Evolutionary conservation across 2,113 vertebrate species (phyloP).

Genomic region (Cynopterus brachyotis): DNA sequence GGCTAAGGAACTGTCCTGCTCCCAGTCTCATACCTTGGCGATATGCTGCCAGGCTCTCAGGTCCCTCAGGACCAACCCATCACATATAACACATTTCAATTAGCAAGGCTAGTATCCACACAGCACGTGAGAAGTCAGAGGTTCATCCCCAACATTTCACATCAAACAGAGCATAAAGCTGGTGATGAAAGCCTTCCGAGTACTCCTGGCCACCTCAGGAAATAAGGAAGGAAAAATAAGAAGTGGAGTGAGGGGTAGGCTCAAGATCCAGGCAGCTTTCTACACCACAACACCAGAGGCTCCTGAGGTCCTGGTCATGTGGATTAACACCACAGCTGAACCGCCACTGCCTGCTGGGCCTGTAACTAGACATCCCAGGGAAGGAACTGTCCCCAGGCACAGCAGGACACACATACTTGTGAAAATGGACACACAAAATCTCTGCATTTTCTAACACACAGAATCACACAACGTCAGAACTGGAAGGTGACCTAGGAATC

Average conservation of each 20-base stretch:
- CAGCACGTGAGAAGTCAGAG: background rate
- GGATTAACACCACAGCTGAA: background rate
- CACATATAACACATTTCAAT: background rate
- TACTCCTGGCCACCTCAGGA: background rate
- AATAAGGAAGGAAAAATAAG: background rate
- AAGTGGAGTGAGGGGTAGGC: too few species aligned
- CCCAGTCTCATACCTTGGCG: background rate
- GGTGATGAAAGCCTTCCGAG: accelerated
- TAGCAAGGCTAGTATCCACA: background rate
- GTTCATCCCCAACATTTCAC: background rate
- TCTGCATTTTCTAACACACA: background rate
- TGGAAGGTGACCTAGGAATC: background rate
- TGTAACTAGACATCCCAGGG: background rate
- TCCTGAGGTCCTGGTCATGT: background rate
- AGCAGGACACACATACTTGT: background rate
- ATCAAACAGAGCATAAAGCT: background rate
- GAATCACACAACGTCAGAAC: background rate
- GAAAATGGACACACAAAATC: background rate
- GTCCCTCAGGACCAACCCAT: background rate
- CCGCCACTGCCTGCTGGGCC: background rate
- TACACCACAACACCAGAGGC: background rate
- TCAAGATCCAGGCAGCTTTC: background rate
- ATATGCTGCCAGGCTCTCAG: background rate
- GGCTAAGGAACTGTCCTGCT: background rate
- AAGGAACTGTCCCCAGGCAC: background rate